A percentile compares a stretch with the other conserved stretches of the same genome.
phyloP scores from a whole-genome alignment of 2,888 invertebrate genomes.

The Notodonta ziczac region DNA sequence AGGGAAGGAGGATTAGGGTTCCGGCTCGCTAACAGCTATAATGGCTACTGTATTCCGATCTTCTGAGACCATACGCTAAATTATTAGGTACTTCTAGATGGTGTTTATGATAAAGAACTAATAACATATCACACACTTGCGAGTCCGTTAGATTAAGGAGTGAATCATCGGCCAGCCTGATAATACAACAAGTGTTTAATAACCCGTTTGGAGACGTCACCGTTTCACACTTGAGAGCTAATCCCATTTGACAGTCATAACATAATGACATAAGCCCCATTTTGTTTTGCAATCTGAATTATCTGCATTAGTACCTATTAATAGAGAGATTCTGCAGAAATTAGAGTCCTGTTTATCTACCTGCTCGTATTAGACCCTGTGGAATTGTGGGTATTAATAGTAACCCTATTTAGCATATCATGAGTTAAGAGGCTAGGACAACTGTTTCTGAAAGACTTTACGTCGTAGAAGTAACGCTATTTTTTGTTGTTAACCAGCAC shows the following conservation, averaged over 20 bases:
- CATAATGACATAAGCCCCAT: background rate
- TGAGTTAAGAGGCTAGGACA: too few species aligned
- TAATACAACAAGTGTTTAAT: slow-evolving; percentile 2
- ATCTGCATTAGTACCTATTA: background rate
- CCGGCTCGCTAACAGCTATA: too few species aligned
- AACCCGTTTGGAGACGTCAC: background rate
- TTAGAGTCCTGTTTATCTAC: background rate
- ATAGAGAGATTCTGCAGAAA: background rate
- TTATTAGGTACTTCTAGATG: too few species aligned
- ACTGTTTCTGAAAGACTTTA: too few species aligned
- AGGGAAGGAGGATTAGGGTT: too few species aligned
- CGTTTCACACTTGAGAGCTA: background rate
- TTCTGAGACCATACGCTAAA: too few species aligned
- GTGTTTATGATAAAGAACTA: slow-evolving; percentile 1
- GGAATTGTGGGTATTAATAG: too few species aligned
- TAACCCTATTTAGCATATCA: too few species aligned
- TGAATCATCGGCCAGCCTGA: slow-evolving; percentile 7
- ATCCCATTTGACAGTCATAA: background rate
- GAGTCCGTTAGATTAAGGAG: background rate
- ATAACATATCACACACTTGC: background rate
- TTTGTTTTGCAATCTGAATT: background rate
- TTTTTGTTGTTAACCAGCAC: background rate
- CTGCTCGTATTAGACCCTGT: too few species aligned
- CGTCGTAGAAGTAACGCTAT: too few species aligned
- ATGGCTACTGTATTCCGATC: too few species aligned